Evolutionary conservation across 2,113 vertebrate genomes (phyloP).

Genomic region (Tragulus kanchil): DNA sequence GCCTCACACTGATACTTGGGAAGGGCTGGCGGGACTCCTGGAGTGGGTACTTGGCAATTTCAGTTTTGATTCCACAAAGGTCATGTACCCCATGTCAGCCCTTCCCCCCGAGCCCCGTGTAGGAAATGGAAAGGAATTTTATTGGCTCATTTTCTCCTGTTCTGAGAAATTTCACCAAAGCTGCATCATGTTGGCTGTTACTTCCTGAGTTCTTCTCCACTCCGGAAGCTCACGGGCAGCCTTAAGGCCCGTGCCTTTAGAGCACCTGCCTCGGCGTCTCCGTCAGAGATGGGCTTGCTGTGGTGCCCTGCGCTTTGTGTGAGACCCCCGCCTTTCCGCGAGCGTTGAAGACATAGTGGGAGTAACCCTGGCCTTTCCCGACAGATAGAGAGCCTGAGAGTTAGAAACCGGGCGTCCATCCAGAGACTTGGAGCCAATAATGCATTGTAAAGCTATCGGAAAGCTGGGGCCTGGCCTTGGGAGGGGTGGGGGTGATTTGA

Average conservation of each 20-base stretch:
- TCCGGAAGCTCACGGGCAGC: neutral
- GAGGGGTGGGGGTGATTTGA: neutral
- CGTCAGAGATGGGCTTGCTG: neutral
- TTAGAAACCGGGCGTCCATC: constrained; percentile 52
- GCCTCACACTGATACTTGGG: neutral
- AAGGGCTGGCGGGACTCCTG: neutral
- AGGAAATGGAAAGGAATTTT: constrained; percentile 38
- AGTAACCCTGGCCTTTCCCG: constrained; percentile 47
- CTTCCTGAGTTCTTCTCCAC: neutral
- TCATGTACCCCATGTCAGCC: fast-evolving
- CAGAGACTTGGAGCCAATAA: constrained; percentile 53
- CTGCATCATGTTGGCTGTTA: neutral
- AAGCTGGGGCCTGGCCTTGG: constrained; percentile 66
- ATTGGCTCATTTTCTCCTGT: neutral
- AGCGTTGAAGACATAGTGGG: constrained; percentile 47
- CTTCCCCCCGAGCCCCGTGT: neutral
- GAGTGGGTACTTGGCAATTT: neutral
- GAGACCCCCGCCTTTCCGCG: constrained; percentile 39
- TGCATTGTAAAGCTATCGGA: constrained; percentile 61
- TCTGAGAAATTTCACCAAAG: constrained; percentile 31
- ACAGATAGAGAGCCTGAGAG: constrained; percentile 64
- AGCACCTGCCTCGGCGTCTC: neutral
- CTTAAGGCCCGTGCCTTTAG: neutral
- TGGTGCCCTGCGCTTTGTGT: neutral
- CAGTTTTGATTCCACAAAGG: neutral